phyloP scores from a whole-genome alignment of 2,113 vertebrate species.

The Lota lota region DNA sequence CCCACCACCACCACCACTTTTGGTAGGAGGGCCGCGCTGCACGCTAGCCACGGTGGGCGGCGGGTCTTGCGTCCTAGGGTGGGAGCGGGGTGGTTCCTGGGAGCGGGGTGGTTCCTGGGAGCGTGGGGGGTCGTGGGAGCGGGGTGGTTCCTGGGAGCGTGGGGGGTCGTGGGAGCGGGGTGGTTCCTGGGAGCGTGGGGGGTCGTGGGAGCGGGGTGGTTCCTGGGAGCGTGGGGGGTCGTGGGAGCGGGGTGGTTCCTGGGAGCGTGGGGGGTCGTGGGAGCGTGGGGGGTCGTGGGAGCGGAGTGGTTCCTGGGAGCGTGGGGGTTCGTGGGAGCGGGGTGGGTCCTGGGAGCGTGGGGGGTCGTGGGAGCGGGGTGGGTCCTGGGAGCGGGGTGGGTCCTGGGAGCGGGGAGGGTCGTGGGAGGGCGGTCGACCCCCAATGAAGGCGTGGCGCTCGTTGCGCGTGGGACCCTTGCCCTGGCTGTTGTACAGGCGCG shows the following conservation, averaged over 20 bases:
- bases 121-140: conserved; percentile 49
- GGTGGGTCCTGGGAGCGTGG: conserved; percentile 62
- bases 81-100: conserved; percentile 15
- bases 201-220: conserved; percentile 49
- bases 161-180: conserved; percentile 50
- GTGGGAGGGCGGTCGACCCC: conserved; percentile 48
- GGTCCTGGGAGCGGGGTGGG: conserved; percentile 48
- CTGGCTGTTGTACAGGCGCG: conserved; percentile 80
- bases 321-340: conserved; percentile 61
- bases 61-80: conserved; percentile 45
- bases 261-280: conserved; percentile 70
- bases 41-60: no score
- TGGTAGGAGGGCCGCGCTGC: no score
- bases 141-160: conserved; percentile 45
- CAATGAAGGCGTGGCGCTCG: conserved; percentile 56
- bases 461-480: conserved; percentile 78
- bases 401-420: conserved; percentile 45
- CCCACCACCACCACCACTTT: neutral
- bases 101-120: conserved; percentile 49
- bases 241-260: conserved; percentile 54
- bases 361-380: conserved; percentile 64
- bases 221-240: conserved; percentile 53
- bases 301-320: conserved; percentile 64
- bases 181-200: conserved; percentile 43
- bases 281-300: conserved; percentile 56